Percentiles rank a stretch among this genome's conserved stretches.
These are phyloP conservation scores for Selenia dentaria DNA, from an alignment of 2,888 invertebrate genomes.

Conservation along the genomic window DNA sequence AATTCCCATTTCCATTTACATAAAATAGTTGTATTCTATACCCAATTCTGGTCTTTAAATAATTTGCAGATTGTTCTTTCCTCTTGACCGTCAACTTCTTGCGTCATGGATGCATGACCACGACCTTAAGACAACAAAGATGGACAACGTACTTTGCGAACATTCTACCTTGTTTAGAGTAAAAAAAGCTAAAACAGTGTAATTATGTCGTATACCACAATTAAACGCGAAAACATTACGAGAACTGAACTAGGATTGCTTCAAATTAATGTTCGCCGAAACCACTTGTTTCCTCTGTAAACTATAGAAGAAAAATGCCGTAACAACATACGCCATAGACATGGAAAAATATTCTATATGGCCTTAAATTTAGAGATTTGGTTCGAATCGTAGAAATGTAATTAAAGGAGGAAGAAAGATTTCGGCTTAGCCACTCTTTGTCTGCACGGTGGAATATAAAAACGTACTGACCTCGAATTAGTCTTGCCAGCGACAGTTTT, in stretches of 20 bases:
- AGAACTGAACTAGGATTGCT: slow-evolving; percentile 25
- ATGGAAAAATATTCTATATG: slow-evolving; percentile 4
- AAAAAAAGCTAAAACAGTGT: slow-evolving; percentile 4
- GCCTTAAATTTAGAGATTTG: neutral
- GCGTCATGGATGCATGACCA: slow-evolving; percentile 31
- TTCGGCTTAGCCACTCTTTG: slow-evolving; percentile 11
- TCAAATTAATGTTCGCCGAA: slow-evolving; percentile 28
- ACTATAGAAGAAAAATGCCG: slow-evolving; percentile 3
- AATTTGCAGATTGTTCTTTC: slow-evolving; percentile 5
- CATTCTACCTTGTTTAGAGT: slow-evolving; percentile 13
- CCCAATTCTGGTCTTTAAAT: no score
- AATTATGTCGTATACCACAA: slow-evolving; percentile 17
- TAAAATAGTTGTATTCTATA: no score
- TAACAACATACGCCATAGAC: neutral
- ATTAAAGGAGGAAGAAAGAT: slow-evolving; percentile 9
- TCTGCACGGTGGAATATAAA: slow-evolving; percentile 22
- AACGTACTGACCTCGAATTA: slow-evolving; percentile 72
- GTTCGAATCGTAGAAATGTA: neutral
- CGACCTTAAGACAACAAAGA: slow-evolving; percentile 28
- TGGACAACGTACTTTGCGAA: slow-evolving; percentile 3
- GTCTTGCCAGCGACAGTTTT: slow-evolving; percentile 59
- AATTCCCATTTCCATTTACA: no score
- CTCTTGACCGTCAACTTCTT: slow-evolving; percentile 24
- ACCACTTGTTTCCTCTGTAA: slow-evolving; percentile 28
- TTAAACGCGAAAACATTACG: slow-evolving; percentile 17